These are phyloP conservation scores for Ormia ochracea DNA, from an alignment of 2,888 invertebrate species.

Conservation along the genomic window DNA sequence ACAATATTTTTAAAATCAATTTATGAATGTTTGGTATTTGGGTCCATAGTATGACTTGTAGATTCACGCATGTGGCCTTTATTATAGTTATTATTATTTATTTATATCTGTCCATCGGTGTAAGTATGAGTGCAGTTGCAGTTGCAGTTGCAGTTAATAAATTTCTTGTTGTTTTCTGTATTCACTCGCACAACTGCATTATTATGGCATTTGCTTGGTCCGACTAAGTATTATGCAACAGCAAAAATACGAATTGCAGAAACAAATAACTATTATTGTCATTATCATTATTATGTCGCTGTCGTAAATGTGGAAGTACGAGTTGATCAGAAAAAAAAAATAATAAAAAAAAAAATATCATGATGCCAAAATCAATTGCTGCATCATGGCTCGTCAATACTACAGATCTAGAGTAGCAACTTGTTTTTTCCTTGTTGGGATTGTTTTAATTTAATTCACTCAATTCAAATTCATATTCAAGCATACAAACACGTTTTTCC, in stretches of 20 bases:
- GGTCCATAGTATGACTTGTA: conserved; percentile 60
- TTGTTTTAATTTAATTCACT: conserved; percentile 50
- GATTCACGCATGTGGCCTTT: conserved; percentile 36
- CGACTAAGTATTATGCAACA: conserved; percentile 40
- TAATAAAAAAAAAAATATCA: too few relatives aligned
- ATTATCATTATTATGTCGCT: conserved; percentile 32
- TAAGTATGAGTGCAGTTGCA: conserved; percentile 5
- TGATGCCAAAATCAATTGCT: conserved; percentile 33
- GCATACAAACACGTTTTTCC: conserved; percentile 60
- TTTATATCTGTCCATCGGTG: conserved; percentile 16
- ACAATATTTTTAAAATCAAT: conserved; percentile 52
- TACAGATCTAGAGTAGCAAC: conserved; percentile 44
- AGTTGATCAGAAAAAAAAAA: neutral
- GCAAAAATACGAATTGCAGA: conserved; percentile 17
- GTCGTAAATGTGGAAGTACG: neutral
- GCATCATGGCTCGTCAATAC: conserved; percentile 37
- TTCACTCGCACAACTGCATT: neutral
- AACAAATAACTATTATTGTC: conserved; percentile 37
- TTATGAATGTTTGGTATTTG: conserved; percentile 57
- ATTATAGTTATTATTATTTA: conserved; percentile 7
- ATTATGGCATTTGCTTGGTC: conserved; percentile 16
- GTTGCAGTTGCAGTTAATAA: conserved; percentile 24
- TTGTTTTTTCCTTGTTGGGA: neutral
- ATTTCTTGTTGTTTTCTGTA: neutral
- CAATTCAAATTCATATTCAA: conserved; percentile 50